phyloP scores from a whole-genome alignment of 37 sponge, comb jelly and placozoan species.

The Petrosia ficiformis region DNA sequence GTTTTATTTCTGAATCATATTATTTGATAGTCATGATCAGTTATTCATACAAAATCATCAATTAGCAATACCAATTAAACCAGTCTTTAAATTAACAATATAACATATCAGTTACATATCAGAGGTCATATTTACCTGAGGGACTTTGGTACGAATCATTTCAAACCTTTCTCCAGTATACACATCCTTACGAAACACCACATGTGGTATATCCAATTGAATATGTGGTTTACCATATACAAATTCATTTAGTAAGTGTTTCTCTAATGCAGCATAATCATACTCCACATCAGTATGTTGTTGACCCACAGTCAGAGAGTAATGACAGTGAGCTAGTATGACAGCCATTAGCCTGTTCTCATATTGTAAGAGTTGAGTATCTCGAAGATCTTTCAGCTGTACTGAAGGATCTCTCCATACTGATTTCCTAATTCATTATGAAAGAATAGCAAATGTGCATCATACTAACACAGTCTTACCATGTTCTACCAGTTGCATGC shows the following conservation, averaged over 20 bases:
- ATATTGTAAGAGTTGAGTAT: constrained; percentile 25
- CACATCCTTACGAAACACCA: constrained; percentile 34
- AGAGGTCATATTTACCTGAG: background rate
- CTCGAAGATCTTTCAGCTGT: constrained; percentile 13
- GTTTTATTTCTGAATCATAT: too few relatives aligned
- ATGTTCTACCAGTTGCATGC: background rate
- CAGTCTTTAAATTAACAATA: too few relatives aligned
- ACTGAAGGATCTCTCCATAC: background rate
- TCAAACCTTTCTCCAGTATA: constrained; percentile 23
- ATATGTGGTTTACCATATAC: constrained; percentile 28
- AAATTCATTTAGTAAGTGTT: constrained; percentile 27
- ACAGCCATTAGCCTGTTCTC: constrained; percentile 31
- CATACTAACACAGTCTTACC: background rate
- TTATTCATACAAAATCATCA: too few relatives aligned
- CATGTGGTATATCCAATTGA: constrained; percentile 4
- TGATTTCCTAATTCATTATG: background rate
- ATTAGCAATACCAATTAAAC: too few relatives aligned
- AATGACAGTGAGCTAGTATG: constrained; percentile 37
- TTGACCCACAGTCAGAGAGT: constrained; percentile 36
- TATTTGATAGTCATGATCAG: too few relatives aligned
- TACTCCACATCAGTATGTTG: constrained; percentile 20
- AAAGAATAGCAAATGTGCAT: background rate
- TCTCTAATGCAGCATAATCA: constrained; percentile 36
- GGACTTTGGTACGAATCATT: constrained; percentile 9
- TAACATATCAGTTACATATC: too few relatives aligned